A percentile compares a stretch with the other conserved stretches of the same genome.
Evolutionary conservation across 1,140 invertebrate genomes (phyloP).

Genomic region (Harpegnathos saltator): DNA sequence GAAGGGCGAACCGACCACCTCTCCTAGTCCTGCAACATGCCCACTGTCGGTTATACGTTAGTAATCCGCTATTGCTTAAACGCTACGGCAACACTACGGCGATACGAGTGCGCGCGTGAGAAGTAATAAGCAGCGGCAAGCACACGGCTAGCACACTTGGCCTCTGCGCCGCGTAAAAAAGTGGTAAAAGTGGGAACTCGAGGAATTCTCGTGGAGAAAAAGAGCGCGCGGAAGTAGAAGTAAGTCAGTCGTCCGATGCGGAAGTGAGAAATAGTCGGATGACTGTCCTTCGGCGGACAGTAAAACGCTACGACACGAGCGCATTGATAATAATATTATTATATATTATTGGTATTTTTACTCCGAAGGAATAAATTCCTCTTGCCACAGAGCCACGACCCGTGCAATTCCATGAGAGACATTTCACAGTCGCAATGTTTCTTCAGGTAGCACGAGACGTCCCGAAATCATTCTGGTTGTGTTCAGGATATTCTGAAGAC

Average conservation of each 20-base stretch:
- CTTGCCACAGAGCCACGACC: neutral
- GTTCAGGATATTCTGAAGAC: no score
- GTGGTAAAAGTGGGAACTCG: neutral
- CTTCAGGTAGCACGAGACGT: no score
- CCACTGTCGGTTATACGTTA: slow-evolving; percentile 81
- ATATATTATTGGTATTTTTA: no score
- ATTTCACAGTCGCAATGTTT: neutral
- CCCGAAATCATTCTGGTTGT: no score
- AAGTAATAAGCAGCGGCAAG: slow-evolving; percentile 17
- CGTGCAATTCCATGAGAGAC: neutral
- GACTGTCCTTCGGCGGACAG: no score
- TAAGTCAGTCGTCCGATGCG: slow-evolving; percentile 8
- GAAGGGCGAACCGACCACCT: slow-evolving; percentile 93
- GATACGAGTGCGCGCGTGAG: neutral
- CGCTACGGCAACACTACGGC: slow-evolving; percentile 17
- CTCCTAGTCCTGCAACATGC: slow-evolving; percentile 88
- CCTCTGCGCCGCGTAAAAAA: neutral
- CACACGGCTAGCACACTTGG: neutral
- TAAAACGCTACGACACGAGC: no score
- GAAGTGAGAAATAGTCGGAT: neutral
- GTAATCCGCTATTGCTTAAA: slow-evolving; percentile 59
- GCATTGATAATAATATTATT: no score
- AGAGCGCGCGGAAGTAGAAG: neutral
- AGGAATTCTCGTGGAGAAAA: neutral
- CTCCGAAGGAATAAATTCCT: neutral